Conservation (phyloP, 2,888 invertebrate genomes). For the Baccha elongata region DNA sequence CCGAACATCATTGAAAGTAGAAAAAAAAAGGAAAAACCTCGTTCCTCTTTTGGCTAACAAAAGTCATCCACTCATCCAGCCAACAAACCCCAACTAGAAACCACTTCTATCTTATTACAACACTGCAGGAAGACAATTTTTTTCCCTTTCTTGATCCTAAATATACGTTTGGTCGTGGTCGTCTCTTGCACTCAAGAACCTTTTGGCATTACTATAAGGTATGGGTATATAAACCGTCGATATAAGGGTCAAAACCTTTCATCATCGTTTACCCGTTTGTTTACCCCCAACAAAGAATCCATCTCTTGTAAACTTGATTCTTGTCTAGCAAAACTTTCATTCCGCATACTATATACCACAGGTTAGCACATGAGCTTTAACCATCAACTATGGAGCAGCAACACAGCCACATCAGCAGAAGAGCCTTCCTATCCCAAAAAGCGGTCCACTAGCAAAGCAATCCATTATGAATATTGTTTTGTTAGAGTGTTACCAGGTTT, state of each 20-base stretch:
- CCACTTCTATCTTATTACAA: constrained; percentile 68
- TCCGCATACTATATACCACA: background rate
- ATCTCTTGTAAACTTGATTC: constrained; percentile 52
- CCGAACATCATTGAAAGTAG: background rate
- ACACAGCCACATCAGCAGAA: constrained; percentile 12
- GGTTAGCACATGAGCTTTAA: constrained; percentile 31
- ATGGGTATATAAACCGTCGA: constrained; percentile 3
- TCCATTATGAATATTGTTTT: constrained; percentile 74
- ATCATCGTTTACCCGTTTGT: constrained; percentile 73
- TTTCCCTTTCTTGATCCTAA: background rate
- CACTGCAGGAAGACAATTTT: constrained; percentile 17
- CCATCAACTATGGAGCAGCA: constrained; percentile 7
- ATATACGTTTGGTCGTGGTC: background rate
- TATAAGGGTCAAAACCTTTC: constrained; percentile 72
- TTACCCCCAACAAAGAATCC: constrained; percentile 70
- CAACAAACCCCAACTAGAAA: constrained; percentile 52
- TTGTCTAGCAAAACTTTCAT: constrained; percentile 22
- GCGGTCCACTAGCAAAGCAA: constrained; percentile 67
- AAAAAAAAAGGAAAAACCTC: background rate
- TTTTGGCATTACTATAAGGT: constrained; percentile 30
- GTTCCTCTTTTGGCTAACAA: constrained; percentile 32
- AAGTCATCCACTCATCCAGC: constrained; percentile 57
- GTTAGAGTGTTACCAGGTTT: constrained; percentile 60
- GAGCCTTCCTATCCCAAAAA: constrained; percentile 43
- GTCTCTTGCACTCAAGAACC: constrained; percentile 43